Base-by-base conservation (phyloP, 2,888 invertebrate species). In the Metopia argyrocephala region DNA sequence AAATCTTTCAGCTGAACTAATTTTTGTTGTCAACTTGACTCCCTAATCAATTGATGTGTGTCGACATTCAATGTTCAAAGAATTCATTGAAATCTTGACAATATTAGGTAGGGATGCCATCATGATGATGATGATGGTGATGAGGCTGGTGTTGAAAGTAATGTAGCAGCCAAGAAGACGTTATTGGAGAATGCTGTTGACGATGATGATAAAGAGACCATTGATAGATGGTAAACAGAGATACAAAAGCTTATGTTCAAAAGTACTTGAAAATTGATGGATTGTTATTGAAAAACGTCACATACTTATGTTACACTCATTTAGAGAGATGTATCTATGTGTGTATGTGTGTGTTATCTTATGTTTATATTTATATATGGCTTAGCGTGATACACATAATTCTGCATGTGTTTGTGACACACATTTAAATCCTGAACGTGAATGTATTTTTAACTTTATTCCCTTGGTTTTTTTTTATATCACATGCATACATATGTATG, bases 31-130 rank as follows among this genome's bases (percentile, higher is more conserved):
- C 76, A 78, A 70, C 76, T 76, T 70, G 48, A 69, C 73, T 78
- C 69, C 80, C 76, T 68, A 81, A 78, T 78, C 80, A 81, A 81
- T 81, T 81, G 76, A 74, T 78, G 65, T 81, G 74, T 69, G 74
- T 69, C 74, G 80, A 74, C 80, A 78, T 81, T 70, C 54, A 69
- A 78, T 73, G 71, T 56, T 56, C 45, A 61, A 68, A 62, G 65
- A 25, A 56, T 52, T 71, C 70, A 71, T 4, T 71, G 65, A 66
- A 71, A 59, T 59, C 20, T 71, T n/a, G n/a, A n/a, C n/a, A n/a
- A 75, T 12, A n/a, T 27, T 25, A 50, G 59, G 25, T 59, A 31
- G 31, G 31, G 21, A 70, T 52, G 62, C 20, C 56, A 54, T 23
- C 28, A 38, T 56, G 28, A n/a, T 23, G 46, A 50, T 45, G 38